phyloP scores from a whole-genome alignment of 2,113 vertebrate species.

The Cyanistes caeruleus region DNA sequence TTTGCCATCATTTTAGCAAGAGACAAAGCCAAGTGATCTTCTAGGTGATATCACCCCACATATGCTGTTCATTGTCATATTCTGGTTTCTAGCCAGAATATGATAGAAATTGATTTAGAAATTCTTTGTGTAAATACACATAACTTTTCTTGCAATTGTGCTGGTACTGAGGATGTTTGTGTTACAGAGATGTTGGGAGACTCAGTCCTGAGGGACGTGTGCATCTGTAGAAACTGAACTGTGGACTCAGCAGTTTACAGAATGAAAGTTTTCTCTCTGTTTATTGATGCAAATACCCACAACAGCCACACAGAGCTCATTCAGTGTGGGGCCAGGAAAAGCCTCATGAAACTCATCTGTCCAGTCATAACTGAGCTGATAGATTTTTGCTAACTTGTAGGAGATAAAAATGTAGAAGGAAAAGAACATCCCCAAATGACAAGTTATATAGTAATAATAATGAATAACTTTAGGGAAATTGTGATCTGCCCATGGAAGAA shows the following conservation, averaged over 20 bases:
- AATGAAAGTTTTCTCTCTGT: neutral
- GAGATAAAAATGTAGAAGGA: neutral
- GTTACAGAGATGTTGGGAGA: neutral
- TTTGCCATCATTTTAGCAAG: neutral
- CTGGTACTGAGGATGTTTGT: neutral
- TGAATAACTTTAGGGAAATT: neutral
- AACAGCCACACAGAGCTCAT: neutral
- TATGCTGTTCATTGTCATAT: neutral
- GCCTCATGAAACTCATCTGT: neutral
- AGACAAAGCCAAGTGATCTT: neutral
- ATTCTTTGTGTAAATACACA: neutral
- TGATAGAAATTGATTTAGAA: neutral
- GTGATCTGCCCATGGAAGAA: neutral
- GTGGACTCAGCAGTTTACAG: neutral
- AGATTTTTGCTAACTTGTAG: neutral
- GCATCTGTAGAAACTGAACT: neutral
- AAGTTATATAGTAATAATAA: neutral
- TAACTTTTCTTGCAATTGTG: neutral
- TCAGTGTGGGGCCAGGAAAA: neutral
- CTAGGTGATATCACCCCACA: neutral
- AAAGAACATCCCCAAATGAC: neutral
- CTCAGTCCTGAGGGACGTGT: neutral
- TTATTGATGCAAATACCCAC: neutral
- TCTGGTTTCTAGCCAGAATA: neutral
- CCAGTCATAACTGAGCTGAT: fast-evolving